A percentile compares a stretch with the other conserved stretches of the same genome.
phyloP scores from a whole-genome alignment of 2,797 vertebrate species.

The Myripristis murdjan region DNA sequence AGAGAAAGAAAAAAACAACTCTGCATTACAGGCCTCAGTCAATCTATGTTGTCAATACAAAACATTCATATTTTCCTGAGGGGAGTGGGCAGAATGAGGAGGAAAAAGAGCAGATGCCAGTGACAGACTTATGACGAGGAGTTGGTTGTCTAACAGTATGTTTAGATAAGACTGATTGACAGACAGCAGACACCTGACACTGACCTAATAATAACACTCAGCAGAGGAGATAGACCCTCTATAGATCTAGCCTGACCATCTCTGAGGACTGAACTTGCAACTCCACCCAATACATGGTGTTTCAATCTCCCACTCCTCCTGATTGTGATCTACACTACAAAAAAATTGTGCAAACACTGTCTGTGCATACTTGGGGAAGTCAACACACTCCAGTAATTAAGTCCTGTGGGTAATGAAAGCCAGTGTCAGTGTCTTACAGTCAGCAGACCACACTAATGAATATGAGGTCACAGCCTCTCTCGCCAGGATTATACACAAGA shows the following conservation, averaged over 20 bases:
- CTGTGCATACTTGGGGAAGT: constrained; percentile 32
- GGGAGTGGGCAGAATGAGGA: neutral
- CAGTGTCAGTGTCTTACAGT: constrained; percentile 45
- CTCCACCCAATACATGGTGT: neutral
- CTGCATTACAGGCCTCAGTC: neutral
- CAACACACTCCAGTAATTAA: constrained; percentile 62
- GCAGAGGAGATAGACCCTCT: constrained; percentile 1
- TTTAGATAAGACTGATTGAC: constrained; percentile 11
- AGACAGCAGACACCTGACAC: neutral
- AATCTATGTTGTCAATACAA: neutral
- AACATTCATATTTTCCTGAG: neutral
- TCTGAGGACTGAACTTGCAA: constrained; percentile 2
- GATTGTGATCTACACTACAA: constrained; percentile 9
- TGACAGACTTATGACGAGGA: neutral
- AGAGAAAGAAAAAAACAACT: neutral
- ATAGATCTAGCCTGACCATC: neutral
- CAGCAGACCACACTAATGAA: constrained; percentile 64
- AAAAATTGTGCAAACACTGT: constrained; percentile 34
- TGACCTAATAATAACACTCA: constrained; percentile 3
- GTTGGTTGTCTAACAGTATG: neutral
- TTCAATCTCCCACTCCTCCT: neutral
- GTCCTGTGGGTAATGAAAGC: constrained; percentile 58
- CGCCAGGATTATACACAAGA: constrained; percentile 30
- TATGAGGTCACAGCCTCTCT: constrained; percentile 51
- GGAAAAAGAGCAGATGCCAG: neutral